Percentiles rank a stretch among this genome's conserved stretches.
Conservation (phyloP, 1,140 invertebrate genomes). For the Whitmania pigra region DNA sequence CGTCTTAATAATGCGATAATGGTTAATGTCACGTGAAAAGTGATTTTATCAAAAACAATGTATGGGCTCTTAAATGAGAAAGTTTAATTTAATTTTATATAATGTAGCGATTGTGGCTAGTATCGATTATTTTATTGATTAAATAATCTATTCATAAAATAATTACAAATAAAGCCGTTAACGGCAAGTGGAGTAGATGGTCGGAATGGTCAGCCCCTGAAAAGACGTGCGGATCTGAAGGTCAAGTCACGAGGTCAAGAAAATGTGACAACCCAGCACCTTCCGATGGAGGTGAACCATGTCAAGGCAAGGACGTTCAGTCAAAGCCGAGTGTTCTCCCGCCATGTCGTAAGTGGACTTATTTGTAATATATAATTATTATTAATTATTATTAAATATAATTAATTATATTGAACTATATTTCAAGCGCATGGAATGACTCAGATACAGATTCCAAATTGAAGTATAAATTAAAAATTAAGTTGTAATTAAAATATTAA, state of each 20-base stretch:
- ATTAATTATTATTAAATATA: too few relatives aligned
- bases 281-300: slow-evolving; percentile 13
- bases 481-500: too few relatives aligned
- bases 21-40: too few relatives aligned
- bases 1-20: too few relatives aligned
- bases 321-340: background rate
- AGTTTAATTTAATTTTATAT: background rate
- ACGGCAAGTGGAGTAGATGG: slow-evolving; percentile 17
- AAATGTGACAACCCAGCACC: slow-evolving; percentile 42
- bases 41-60: background rate
- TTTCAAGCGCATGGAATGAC: slow-evolving; percentile 22
- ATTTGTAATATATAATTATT: too few relatives aligned
- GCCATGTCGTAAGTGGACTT: slow-evolving; percentile 6
- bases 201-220: slow-evolving; percentile 13
- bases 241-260: slow-evolving; percentile 43
- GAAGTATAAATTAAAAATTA: slow-evolving; percentile 31
- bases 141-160: background rate
- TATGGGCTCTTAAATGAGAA: background rate
- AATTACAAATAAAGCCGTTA: background rate
- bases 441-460: too few relatives aligned
- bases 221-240: slow-evolving; percentile 3
- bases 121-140: background rate
- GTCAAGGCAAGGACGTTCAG: slow-evolving; percentile 7
- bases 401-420: too few relatives aligned
- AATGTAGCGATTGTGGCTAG: slow-evolving; percentile 16